Base-by-base conservation (phyloP, 2,797 vertebrate species). In the Brachyalestes nurse region DNA sequence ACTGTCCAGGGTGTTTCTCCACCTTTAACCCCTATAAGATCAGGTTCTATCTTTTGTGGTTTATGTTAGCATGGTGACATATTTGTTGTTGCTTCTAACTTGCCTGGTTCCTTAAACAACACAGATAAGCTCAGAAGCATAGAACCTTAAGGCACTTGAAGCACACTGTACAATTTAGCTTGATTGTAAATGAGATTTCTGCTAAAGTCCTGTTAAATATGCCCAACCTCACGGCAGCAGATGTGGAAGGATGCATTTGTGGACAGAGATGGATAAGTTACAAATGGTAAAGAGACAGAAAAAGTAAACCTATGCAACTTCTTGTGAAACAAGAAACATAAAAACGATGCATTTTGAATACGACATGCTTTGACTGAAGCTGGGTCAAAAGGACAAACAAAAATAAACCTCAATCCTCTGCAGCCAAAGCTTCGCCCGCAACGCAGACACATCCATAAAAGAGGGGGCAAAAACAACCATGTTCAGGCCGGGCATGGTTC, bases 401-500 rank as follows among this genome's bases (percentile, higher is more conserved):
- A 12, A 10, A 21, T 34, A 71, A 81, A 84, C 58, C 53, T 77
- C 67, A 81, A 78, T 87, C 92, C 87, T 83, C 89, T 91, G 85
- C 90, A 92, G 90, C 90, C 92, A 91, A 91, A 88, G 91, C 90
- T 85, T 74, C 70, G 73, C 72, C 82, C 83, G 91, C 90, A 57
- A 83, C 87, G 89, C 86, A 88, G 89, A 85, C 84, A 89, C 74
- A 88, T 76, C 86, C 92, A 92, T 94, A 94, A 94, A 94, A 95
- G 92, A 95, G 91, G 93, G 93, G 90, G 92, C 92, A 92, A 89
- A 90, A 88, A 83, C 92, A 90, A 91, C 89, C 92, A 93, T 94
- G 93, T 91, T 92, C 87, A 80, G 74, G 83, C 5, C 76, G 88
- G 91, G 91, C 93, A 95, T 94, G 93, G 91, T 93, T 90, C 90